phyloP scores from a whole-genome alignment of 92 coral and sea anemone species.

The Epizoanthus scotinus region DNA sequence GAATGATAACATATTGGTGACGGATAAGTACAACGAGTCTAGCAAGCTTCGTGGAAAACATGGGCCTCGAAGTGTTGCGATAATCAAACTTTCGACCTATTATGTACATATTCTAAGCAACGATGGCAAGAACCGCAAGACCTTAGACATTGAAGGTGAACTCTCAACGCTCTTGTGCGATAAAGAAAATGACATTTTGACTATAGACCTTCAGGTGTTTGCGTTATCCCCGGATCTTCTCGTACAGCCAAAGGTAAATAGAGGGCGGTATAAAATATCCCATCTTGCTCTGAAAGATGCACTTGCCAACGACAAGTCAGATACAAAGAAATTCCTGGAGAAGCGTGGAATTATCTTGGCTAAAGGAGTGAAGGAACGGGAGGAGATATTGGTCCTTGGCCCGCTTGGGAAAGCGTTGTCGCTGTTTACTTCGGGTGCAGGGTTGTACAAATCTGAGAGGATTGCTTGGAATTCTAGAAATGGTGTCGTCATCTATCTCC shows the following conservation, averaged over 20 bases:
- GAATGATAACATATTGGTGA: neutral
- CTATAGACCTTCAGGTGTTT: too few species aligned
- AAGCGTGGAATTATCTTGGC: neutral
- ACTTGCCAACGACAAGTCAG: neutral
- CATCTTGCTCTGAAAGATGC: neutral
- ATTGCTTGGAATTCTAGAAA: slow-evolving; percentile 27
- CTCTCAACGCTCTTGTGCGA: neutral
- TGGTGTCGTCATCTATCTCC: slow-evolving; percentile 9
- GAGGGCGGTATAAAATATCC: neutral
- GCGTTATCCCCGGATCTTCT: too few species aligned
- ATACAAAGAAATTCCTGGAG: neutral
- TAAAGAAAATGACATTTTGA: neutral
- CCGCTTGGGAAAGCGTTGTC: slow-evolving; percentile 13
- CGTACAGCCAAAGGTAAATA: too few species aligned
- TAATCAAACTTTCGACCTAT: too few species aligned
- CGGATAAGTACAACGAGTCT: neutral
- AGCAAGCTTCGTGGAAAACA: too few species aligned
- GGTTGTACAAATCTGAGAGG: neutral
- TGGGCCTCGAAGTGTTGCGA: too few species aligned
- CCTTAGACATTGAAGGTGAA: neutral
- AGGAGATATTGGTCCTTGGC: slow-evolving; percentile 12
- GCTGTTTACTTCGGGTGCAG: neutral
- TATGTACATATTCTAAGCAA: neutral
- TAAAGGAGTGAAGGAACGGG: neutral
- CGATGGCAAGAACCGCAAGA: neutral